Base-by-base conservation (phyloP, 2,888 invertebrate species). In the Andrena marginata region DNA sequence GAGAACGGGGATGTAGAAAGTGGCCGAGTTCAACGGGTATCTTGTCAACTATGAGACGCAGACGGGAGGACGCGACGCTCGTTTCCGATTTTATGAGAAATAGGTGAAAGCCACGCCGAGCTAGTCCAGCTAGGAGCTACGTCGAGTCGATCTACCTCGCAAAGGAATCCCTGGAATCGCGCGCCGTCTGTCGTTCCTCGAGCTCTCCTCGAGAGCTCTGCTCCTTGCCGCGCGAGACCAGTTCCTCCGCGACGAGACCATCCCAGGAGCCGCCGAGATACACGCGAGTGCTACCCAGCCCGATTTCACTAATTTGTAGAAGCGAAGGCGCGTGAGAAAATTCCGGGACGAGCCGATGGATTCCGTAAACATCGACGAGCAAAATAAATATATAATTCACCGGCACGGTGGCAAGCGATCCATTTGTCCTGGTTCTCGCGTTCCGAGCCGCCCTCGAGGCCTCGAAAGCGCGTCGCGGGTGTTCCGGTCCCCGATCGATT, bases 31-130 rank as follows among this genome's bases (percentile, higher is more conserved):
- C 6, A 69, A 49, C 33, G 49, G 49, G 56, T 49, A 35, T 33
- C 59, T 54, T 16, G 75, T 75, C 75, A 51, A 74, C 60, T 60
- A 71, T 51, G 49, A n/a, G 16, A 59, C 42, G 54, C n/a, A n/a
- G 26, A 59, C 23, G 42, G 51, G 49, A 51, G 29, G 42, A 48
- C 42, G 16, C 8, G 49, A 23, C 71, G 70, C 77, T 31, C 29
- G 74, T 72, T 62, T 63, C 42, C 4, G 42, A 87, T 85, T 80
- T 84, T 77, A 84, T 72, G 86, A 86, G 75, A 78, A 86, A 84
- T 77, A 64, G 79, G 82, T 80, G 85, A 87, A 87, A 87, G 82
- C 84, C 72, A 26, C 33, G 49, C 51, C 35, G 35, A n/a, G 63
- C 20, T 0, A 42, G 42, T 42, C 42, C 42, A 42, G 42, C 42